Conservation (phyloP, 2,113 vertebrate species). For the Gobiocypris rarus region DNA sequence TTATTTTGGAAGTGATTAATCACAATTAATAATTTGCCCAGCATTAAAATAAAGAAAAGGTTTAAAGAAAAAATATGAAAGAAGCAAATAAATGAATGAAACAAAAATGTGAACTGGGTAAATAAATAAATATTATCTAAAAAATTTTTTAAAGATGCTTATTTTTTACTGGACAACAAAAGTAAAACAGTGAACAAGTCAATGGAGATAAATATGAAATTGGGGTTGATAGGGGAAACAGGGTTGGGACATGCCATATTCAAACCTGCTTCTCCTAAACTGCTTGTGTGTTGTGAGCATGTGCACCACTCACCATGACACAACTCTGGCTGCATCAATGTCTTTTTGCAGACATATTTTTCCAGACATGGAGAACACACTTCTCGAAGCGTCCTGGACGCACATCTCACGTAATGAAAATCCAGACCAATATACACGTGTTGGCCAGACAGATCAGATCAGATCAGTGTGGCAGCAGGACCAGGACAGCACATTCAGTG, state of each 20-base stretch:
- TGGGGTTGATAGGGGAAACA: not conserved
- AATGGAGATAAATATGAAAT: not conserved
- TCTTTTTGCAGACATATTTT: not conserved
- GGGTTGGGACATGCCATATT: not conserved
- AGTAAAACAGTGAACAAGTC: not conserved
- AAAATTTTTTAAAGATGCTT: not conserved
- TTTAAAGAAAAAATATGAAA: not conserved
- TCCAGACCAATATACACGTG: not conserved
- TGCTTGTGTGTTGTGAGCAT: not conserved
- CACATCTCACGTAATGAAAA: not conserved
- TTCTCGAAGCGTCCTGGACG: not conserved
- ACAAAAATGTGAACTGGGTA: not conserved
- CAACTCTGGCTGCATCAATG: not conserved
- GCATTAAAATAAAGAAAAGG: no score
- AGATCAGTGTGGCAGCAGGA: not conserved
- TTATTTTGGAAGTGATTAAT: no score
- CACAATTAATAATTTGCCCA: no score
- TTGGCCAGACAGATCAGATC: not conserved
- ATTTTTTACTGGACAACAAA: not conserved
- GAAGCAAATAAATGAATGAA: not conserved
- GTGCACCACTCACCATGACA: not conserved
- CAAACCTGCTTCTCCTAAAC: not conserved
- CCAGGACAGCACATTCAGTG: slow-evolving; percentile 2
- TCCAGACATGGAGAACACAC: not conserved
- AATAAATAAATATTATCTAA: not conserved